Evolutionary conservation across 2,888 invertebrate genomes (phyloP).

Genomic region (Phyto melanocephala): DNA sequence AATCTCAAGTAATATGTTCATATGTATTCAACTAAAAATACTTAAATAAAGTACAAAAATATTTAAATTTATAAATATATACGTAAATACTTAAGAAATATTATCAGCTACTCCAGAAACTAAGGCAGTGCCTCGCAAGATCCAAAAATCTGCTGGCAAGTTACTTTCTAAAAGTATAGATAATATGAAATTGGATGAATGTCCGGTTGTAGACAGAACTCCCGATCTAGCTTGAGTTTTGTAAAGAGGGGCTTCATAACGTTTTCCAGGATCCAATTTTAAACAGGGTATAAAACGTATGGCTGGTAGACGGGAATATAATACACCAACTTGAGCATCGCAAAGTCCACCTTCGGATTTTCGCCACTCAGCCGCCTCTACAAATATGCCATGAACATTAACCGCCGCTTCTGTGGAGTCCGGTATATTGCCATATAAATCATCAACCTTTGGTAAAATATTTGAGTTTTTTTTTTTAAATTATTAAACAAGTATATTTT

Average conservation of each 20-base stretch:
- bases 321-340: conserved; percentile 84
- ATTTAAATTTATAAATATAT: background rate
- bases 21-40: too few relatives aligned
- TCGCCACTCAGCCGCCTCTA: conserved; percentile 95
- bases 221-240: conserved; percentile 94
- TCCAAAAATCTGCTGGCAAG: conserved; percentile 88
- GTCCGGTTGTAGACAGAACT: conserved; percentile 92
- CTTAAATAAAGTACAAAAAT: background rate
- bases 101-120: conserved; percentile 88
- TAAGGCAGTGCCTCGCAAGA: conserved; percentile 91
- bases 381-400: conserved; percentile 88
- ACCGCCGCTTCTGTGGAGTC: conserved; percentile 83
- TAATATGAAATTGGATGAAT: conserved; percentile 95
- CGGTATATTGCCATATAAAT: conserved; percentile 81
- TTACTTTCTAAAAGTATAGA: conserved; percentile 85
- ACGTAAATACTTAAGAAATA: conserved; percentile 68
- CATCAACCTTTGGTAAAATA: conserved; percentile 71
- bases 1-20: too few relatives aligned
- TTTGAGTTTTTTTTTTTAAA: background rate
- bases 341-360: conserved; percentile 82
- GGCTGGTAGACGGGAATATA: conserved; percentile 74
- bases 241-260: conserved; percentile 86
- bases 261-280: conserved; percentile 65
- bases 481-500: too few relatives aligned
- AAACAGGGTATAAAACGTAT: conserved; percentile 76